These are phyloP conservation scores for Orthochromis indermauri DNA, from an alignment of 2,113 vertebrate species.

Conservation along the genomic window DNA sequence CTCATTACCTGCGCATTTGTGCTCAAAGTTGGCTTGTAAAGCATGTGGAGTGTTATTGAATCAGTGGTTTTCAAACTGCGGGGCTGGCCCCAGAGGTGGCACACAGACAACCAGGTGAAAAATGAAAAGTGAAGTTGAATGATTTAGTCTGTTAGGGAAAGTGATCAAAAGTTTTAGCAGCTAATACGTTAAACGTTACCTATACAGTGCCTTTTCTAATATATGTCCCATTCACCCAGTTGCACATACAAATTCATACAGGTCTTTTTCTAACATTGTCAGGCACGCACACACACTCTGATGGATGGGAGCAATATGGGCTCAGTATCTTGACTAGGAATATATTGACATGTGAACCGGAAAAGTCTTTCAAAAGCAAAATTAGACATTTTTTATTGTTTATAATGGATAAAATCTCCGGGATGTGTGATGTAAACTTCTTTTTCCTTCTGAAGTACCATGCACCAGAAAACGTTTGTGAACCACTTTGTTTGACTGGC, in stretches of 20 bases:
- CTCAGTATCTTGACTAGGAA: background rate
- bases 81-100: background rate
- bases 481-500: background rate
- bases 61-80: background rate
- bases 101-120: background rate
- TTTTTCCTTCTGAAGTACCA: background rate
- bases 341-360: background rate
- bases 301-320: background rate
- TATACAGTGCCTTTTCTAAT: background rate
- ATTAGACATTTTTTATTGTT: background rate
- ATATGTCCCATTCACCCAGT: background rate
- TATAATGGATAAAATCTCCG: background rate
- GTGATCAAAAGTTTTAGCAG: background rate
- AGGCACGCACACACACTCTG: background rate
- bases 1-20: background rate
- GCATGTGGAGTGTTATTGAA: background rate
- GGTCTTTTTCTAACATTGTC: background rate
- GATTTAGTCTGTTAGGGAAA: background rate
- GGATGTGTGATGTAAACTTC: background rate
- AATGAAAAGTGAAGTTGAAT: background rate
- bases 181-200: background rate
- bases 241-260: background rate
- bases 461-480: background rate
- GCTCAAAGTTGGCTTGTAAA: background rate
- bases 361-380: background rate